These are phyloP conservation scores for Subanguina moxae DNA, from an alignment of 1,140 invertebrate species.

Conservation along the genomic window DNA sequence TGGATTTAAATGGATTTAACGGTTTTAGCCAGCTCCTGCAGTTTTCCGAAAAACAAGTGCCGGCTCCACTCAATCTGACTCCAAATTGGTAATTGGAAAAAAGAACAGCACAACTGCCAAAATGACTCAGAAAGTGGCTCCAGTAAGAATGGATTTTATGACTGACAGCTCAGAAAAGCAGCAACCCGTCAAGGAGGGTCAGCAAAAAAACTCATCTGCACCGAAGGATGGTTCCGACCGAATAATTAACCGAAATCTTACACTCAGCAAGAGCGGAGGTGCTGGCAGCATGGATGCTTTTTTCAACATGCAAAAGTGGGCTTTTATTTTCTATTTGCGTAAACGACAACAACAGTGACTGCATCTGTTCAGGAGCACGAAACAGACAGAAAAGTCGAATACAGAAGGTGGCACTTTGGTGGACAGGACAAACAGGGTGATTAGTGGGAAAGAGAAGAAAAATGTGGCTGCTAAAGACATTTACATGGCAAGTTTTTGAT, in stretches of 20 bases:
- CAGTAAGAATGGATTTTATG: constrained; percentile 20
- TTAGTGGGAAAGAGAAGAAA: constrained; percentile 46
- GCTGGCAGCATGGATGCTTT: constrained; percentile 16
- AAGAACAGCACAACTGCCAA: constrained; percentile 23
- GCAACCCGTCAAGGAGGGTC: not conserved
- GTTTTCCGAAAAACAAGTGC: constrained; percentile 47
- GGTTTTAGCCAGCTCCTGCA: constrained; percentile 38
- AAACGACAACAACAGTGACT: not conserved
- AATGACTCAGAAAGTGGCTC: constrained; percentile 47
- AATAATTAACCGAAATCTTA: constrained; percentile 44
- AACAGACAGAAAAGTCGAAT: constrained; percentile 8
- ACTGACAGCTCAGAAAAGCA: not conserved
- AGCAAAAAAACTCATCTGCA: constrained; percentile 7
- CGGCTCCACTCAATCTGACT: constrained; percentile 54
- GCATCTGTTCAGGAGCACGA: not conserved
- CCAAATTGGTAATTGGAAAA: constrained; percentile 50
- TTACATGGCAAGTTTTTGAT: constrained; percentile 60
- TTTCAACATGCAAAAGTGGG: constrained; percentile 13
- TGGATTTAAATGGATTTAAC: no score
- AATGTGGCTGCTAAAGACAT: constrained; percentile 67
- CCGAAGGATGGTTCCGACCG: constrained; percentile 39
- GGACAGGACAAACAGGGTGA: constrained; percentile 49
- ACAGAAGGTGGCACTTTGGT: constrained; percentile 16
- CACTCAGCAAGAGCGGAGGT: constrained; percentile 37
- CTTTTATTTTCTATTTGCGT: not conserved